phyloP scores from a whole-genome alignment of 1,140 invertebrate species.

The Musca domestica region DNA sequence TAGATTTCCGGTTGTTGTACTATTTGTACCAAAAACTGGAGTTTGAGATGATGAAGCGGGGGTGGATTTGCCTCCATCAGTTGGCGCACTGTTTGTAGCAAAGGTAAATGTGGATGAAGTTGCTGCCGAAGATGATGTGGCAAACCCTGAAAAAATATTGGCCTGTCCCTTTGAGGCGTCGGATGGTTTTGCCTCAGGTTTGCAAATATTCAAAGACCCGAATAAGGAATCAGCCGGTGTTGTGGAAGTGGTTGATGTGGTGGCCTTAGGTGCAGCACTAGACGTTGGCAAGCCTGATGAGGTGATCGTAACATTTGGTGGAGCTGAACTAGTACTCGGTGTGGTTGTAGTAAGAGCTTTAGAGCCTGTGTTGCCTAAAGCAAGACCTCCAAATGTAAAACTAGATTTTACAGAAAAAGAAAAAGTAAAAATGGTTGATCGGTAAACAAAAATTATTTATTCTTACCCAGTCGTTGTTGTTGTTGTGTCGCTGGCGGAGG shows the following conservation, averaged over 20 bases:
- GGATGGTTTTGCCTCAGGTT: conserved; percentile 23
- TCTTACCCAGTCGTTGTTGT: no score
- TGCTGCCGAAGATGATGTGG: conserved; percentile 9
- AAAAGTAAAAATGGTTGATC: no score
- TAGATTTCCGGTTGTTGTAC: neutral
- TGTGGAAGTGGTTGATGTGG: conserved; percentile 10
- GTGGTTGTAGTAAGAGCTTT: neutral
- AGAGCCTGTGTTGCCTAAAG: neutral
- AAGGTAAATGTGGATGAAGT: neutral
- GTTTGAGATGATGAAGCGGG: conserved; percentile 10
- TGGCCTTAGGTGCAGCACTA: neutral
- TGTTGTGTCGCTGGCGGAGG: no score
- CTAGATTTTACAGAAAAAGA: neutral
- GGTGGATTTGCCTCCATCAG: conserved; percentile 5
- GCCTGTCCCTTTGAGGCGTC: neutral
- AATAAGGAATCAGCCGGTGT: conserved; percentile 24
- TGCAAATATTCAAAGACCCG: conserved; percentile 27
- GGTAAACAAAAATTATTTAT: no score
- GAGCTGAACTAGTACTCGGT: neutral
- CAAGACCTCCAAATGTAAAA: neutral
- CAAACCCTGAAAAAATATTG: conserved; percentile 6
- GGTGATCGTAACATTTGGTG: neutral
- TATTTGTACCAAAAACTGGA: neutral
- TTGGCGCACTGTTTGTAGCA: neutral
- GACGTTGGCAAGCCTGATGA: neutral